Percentiles rank a stretch among this genome's conserved stretches.
Evolutionary conservation across 2,888 invertebrate genomes (phyloP).

Genomic region (Hydrotaea cyrtoneurina): DNA sequence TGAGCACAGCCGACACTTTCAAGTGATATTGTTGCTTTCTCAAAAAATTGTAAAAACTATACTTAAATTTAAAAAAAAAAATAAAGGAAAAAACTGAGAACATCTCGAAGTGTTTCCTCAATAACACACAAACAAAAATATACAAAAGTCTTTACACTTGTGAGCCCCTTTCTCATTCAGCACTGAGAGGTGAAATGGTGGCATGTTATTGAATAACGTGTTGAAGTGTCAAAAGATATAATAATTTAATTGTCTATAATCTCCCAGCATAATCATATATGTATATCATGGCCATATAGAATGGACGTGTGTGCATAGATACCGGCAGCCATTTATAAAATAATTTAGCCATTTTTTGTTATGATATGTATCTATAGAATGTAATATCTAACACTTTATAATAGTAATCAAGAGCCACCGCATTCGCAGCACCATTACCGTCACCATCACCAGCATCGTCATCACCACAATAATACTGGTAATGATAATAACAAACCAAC

Average conservation of each 20-base stretch:
- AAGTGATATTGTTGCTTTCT: background rate
- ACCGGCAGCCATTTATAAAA: background rate
- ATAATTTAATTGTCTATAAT: conserved; percentile 63
- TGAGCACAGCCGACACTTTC: too few species aligned
- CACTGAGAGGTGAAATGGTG: background rate
- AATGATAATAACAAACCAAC: background rate
- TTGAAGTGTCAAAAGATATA: conserved; percentile 63
- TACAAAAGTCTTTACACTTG: background rate
- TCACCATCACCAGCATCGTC: background rate
- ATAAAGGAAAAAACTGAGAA: too few species aligned
- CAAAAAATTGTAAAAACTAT: too few species aligned
- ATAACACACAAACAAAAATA: background rate
- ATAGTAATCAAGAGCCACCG: conserved; percentile 52
- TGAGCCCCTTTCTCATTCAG: too few species aligned
- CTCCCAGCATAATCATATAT: conserved; percentile 13
- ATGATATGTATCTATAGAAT: conserved; percentile 30
- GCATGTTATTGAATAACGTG: conserved; percentile 45
- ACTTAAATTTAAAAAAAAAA: too few species aligned
- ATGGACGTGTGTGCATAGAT: background rate
- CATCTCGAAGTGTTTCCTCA: background rate
- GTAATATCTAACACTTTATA: conserved; percentile 52
- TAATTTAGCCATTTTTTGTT: conserved; percentile 14
- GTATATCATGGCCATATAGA: too few species aligned
- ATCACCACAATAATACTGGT: background rate
- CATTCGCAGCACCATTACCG: background rate